Evolutionary conservation across 35 echinoderm and acorn worm species (phyloP), one percentile per base, ranked within the genome.

Genomic region (Strongylocentrotus purpuratus): DNA sequence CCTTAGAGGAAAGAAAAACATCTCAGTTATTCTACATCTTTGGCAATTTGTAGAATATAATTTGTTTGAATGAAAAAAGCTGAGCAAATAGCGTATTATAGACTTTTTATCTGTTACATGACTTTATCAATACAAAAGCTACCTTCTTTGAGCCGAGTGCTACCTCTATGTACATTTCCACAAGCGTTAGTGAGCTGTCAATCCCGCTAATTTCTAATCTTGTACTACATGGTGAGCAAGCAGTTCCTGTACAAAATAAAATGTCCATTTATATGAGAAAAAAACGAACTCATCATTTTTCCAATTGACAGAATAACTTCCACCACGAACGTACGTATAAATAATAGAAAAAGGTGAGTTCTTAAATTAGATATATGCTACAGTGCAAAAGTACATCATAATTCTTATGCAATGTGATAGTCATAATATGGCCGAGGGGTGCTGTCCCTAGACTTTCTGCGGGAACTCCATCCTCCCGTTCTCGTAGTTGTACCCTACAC

Each of bases 391-490:
- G 87, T 89, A 89, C 87, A 89, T 89, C 33, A 45, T 33, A 46
- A 59, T 45, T 89, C 32, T 45, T 89, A 89, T 46, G 31, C 87
- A 89, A 89, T 46, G 87, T 46, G 45, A 89, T 46, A 89, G 65
- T 78, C 65, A 89, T 89, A 89, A 45, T 89, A 33, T 45, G 25
- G 33, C 12, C 86, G 18, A 45, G 87, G 87, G 45, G 87, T 46
- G 87, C 45, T 25, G 3, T 78, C 31, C 87, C 87, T 94, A 97
- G 45, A 97, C 92, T 87, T 97, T 96, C 33, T 97, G 97, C 41
- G 97, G 97, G 47, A 97, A 97, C 50, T 97, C 95, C 94, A 97
- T 96, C 46, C 95, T 94, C 7, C 97, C 97, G 90, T 97, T 97
- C 14, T 96, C 95, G 45, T 97, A 95, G 89, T 97, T 97, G 88